These are phyloP conservation scores for Carettochelys insculpta DNA, from an alignment of 2,113 vertebrate genomes.

Conservation along the genomic window DNA sequence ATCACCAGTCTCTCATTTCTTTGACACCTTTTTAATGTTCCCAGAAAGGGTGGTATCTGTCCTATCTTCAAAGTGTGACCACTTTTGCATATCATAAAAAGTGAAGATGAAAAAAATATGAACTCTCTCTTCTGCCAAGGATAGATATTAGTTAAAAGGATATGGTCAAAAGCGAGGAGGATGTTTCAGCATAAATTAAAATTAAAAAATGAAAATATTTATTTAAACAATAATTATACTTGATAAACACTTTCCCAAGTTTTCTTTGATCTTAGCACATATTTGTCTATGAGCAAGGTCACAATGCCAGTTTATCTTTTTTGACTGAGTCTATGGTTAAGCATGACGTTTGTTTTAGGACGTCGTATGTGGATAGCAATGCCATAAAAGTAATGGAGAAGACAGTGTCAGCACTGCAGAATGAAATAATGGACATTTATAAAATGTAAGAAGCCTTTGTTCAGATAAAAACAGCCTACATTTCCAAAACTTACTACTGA, in stretches of 20 bases:
- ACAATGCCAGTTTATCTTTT: neutral
- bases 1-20: fast-evolving
- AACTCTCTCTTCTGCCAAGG: neutral
- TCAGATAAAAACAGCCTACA: neutral
- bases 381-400: neutral
- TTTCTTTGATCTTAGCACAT: neutral
- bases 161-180: neutral
- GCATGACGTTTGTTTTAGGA: neutral
- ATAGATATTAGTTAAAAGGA: neutral
- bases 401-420: fast-evolving
- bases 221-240: neutral
- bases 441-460: fast-evolving
- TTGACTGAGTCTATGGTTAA: neutral
- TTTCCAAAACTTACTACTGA: neutral
- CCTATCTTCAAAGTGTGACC: neutral
- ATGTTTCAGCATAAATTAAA: neutral
- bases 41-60: neutral
- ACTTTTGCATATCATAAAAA: neutral
- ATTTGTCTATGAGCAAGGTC: neutral
- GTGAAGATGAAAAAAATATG: neutral
- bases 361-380: neutral
- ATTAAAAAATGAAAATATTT: neutral
- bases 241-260: neutral
- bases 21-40: neutral
- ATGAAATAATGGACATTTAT: neutral